These are phyloP conservation scores for Lasaia peninsularis DNA, from an alignment of 1,140 invertebrate genomes.

Conservation along the genomic window DNA sequence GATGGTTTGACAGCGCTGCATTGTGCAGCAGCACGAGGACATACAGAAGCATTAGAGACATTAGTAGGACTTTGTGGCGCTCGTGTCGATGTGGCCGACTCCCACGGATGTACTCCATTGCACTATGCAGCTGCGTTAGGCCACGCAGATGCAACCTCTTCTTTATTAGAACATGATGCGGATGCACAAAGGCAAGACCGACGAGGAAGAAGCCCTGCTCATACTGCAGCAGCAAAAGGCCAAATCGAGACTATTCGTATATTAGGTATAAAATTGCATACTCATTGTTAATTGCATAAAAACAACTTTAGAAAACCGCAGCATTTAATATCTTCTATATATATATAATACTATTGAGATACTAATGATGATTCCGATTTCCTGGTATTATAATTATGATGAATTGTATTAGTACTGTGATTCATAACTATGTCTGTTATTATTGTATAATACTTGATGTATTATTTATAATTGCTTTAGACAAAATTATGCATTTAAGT, in stretches of 20 bases:
- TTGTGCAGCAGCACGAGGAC: slow-evolving; percentile 96
- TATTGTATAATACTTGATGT: too few relatives aligned
- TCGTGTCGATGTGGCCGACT: slow-evolving; percentile 90
- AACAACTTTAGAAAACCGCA: too few relatives aligned
- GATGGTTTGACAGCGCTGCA: slow-evolving; percentile 93
- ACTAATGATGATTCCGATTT: too few relatives aligned
- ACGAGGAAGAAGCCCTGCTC: slow-evolving; percentile 89
- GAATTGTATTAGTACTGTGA: too few relatives aligned
- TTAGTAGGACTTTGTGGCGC: slow-evolving; percentile 93
- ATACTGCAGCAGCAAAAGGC: slow-evolving; percentile 96
- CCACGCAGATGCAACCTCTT: slow-evolving; percentile 94
- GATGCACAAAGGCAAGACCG: slow-evolving; percentile 94
- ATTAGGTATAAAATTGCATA: slow-evolving; percentile 52
- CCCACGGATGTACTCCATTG: slow-evolving; percentile 95
- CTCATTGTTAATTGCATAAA: neutral
- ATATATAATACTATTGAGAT: too few relatives aligned
- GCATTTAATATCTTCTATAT: too few relatives aligned
- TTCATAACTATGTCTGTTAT: too few relatives aligned
- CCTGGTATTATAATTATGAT: too few relatives aligned
- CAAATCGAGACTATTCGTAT: slow-evolving; percentile 83
- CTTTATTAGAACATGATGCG: slow-evolving; percentile 91
- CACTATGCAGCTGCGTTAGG: slow-evolving; percentile 98
- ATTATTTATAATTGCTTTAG: too few relatives aligned
- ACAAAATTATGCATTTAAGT: too few relatives aligned
- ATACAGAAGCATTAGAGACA: slow-evolving; percentile 94